Evolutionary conservation across 2,888 invertebrate genomes (phyloP).

Genomic region (Amblyjoppa proteus): DNA sequence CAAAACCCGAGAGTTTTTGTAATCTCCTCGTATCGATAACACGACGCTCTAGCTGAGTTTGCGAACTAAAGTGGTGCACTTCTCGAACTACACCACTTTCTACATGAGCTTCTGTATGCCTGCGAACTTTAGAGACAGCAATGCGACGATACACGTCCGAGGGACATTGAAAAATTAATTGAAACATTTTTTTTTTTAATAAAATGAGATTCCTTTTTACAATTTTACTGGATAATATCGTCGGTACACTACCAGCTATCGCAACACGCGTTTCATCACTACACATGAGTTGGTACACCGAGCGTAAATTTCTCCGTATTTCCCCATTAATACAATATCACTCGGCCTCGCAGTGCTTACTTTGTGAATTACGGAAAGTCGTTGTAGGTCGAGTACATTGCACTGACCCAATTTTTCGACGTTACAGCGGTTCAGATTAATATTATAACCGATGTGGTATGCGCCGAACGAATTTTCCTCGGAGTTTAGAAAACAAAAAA

Average conservation of each 20-base stretch:
- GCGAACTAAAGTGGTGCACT: not conserved
- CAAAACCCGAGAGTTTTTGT: conserved; percentile 30
- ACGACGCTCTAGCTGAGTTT: not conserved
- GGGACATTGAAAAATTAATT: not conserved
- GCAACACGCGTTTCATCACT: conserved; percentile 37
- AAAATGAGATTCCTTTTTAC: not conserved
- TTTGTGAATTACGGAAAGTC: conserved; percentile 33
- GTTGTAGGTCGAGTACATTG: conserved; percentile 25
- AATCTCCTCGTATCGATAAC: conserved; percentile 56
- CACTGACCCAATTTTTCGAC: conserved; percentile 52
- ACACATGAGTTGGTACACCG: conserved; percentile 53
- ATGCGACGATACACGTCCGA: not conserved
- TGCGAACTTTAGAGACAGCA: not conserved
- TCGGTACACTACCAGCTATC: conserved; percentile 63
- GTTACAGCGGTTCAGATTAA: conserved; percentile 46
- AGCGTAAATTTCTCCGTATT: not conserved
- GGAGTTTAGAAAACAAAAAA: not conserved
- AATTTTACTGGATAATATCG: conserved; percentile 3
- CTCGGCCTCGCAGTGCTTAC: conserved; percentile 1
- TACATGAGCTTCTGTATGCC: not conserved
- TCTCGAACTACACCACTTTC: not conserved
- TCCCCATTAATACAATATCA: not conserved
- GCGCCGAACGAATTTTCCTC: conserved; percentile 19
- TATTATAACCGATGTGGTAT: conserved; percentile 52
- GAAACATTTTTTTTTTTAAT: not conserved